These are phyloP conservation scores for Zophobas atratus DNA, from an alignment of 1,140 invertebrate species.

Conservation along the genomic window DNA sequence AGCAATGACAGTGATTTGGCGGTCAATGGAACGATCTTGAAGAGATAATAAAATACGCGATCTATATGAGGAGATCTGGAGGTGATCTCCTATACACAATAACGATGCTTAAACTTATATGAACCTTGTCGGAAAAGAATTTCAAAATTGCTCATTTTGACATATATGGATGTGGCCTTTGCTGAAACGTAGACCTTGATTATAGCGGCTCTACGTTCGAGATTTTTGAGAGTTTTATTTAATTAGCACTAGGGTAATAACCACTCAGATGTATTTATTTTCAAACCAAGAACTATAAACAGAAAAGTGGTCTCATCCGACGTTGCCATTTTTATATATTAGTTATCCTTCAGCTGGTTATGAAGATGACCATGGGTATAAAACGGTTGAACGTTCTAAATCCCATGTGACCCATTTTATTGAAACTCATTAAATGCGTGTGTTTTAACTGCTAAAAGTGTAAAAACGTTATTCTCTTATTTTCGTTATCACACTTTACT, in stretches of 20 bases:
- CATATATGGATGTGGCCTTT: slow-evolving; percentile 23
- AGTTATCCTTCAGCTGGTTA: slow-evolving; percentile 8
- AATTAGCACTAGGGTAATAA: slow-evolving; percentile 1
- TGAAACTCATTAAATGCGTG: neutral
- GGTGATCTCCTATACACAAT: slow-evolving; percentile 22
- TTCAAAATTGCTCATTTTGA: slow-evolving; percentile 9
- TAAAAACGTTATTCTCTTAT: neutral
- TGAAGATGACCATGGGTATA: slow-evolving; percentile 18
- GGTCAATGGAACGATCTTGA: slow-evolving; percentile 44
- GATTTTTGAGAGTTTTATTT: slow-evolving; percentile 22
- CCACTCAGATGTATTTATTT: neutral
- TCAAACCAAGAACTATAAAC: neutral
- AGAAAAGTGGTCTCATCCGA: slow-evolving; percentile 4
- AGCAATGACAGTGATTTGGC: slow-evolving; percentile 6
- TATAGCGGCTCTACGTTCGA: neutral
- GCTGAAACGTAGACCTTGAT: slow-evolving; percentile 7
- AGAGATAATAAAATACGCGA: slow-evolving; percentile 22
- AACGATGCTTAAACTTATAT: neutral
- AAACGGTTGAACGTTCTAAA: slow-evolving; percentile 3
- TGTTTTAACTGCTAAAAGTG: neutral
- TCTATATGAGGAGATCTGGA: slow-evolving; percentile 20
- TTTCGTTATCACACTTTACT: neutral
- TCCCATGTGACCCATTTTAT: slow-evolving; percentile 35
- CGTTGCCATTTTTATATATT: slow-evolving; percentile 16
- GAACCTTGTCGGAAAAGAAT: slow-evolving; percentile 17